Conservation (phyloP, 2,797 vertebrate species). For the Heterohyrax brucei region DNA sequence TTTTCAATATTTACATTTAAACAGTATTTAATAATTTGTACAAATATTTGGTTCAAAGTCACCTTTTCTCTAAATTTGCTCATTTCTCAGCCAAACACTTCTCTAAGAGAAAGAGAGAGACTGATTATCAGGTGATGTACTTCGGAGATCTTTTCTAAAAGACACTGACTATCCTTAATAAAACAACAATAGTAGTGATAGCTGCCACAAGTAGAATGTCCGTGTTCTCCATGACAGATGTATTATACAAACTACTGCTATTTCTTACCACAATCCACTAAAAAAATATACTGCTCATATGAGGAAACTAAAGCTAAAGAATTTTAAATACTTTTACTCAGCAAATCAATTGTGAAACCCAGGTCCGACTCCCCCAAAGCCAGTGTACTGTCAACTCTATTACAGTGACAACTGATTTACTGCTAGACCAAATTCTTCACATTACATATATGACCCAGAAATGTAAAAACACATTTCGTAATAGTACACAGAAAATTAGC, state of each 20-base stretch:
- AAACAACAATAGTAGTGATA: background rate
- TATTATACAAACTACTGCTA: background rate
- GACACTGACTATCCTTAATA: conserved; percentile 10
- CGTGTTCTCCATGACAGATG: background rate
- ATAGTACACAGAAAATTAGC: background rate
- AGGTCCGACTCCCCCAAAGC: background rate
- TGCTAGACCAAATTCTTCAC: background rate
- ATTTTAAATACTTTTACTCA: background rate
- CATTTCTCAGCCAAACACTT: background rate
- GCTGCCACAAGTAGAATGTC: background rate
- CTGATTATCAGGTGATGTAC: background rate
- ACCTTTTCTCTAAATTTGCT: background rate
- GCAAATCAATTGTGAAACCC: background rate
- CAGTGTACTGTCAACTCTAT: background rate
- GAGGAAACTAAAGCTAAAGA: background rate
- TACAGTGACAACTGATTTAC: background rate
- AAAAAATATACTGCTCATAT: background rate
- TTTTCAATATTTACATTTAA: conserved; percentile 16
- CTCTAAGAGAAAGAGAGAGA: background rate
- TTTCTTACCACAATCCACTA: background rate
- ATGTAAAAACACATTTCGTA: background rate
- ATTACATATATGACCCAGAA: background rate
- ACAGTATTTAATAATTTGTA: background rate
- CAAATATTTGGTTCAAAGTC: background rate
- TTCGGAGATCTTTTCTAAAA: conserved; percentile 48